Evolutionary conservation across 2,797 vertebrate genomes (phyloP).

Genomic region (Falco concolor): DNA sequence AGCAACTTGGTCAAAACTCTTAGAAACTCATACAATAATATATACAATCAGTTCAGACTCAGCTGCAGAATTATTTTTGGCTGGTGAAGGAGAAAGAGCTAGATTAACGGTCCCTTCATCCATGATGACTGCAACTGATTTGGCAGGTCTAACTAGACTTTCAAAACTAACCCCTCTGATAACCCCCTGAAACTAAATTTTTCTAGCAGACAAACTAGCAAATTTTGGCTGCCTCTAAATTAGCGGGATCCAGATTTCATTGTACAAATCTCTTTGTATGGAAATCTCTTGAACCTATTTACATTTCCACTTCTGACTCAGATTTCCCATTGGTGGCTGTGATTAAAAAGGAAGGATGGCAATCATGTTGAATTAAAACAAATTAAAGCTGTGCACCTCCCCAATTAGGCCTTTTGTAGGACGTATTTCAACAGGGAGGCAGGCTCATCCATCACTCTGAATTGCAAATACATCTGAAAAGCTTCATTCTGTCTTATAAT

Average conservation of each 20-base stretch:
- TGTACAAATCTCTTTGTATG: background rate
- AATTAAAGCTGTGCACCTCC: constrained; percentile 52
- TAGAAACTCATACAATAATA: constrained; percentile 32
- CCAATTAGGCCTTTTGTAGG: constrained; percentile 33
- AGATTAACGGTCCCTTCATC: constrained; percentile 35
- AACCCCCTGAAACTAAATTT: constrained; percentile 3
- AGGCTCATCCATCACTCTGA: constrained; percentile 23
- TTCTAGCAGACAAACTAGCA: constrained; percentile 17
- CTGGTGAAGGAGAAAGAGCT: background rate
- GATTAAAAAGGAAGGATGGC: constrained; percentile 42
- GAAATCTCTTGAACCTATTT: constrained; percentile 42
- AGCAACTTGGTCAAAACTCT: constrained; percentile 34
- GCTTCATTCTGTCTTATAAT: constrained; percentile 18
- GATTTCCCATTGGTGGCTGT: constrained; percentile 24
- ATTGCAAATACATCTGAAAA: constrained; percentile 22
- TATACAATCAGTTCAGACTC: constrained; percentile 37
- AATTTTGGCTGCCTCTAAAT: background rate
- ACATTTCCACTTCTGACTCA: constrained; percentile 22
- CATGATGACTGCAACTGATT: constrained; percentile 42
- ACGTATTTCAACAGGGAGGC: constrained; percentile 37
- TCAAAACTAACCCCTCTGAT: constrained; percentile 41
- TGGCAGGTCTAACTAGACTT: constrained; percentile 30
- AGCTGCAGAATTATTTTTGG: constrained; percentile 56
- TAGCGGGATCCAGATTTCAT: constrained; percentile 5
- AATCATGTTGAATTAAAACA: constrained; percentile 48